Evolutionary conservation across 2,888 invertebrate species (phyloP), one percentile per base, ranked within the genome.

Genomic region (Punctoribates punctum): DNA sequence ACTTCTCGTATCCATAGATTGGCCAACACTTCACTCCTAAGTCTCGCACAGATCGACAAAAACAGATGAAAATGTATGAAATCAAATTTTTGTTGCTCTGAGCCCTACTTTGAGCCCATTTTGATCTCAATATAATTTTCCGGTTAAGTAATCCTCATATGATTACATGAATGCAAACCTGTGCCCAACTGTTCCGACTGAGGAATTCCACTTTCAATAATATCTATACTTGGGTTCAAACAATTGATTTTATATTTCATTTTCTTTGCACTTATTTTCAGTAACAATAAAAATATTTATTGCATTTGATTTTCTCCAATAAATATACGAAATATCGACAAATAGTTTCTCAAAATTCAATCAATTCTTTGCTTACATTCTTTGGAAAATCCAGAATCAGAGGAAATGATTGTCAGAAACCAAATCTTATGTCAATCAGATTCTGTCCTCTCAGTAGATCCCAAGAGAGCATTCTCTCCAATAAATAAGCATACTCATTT

Each of bases 111-210:
- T 34, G 34, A 34, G 34, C 8, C 34, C 4, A 34, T 8, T 34
- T 34, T 8, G 67, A 67, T 67, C n/a, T 4, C 13, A 38, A 67
- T 38, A 67, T 67, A 34, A 38, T 67, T 67, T 67, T 67, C 67
- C 67, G 67, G n/a, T 67, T 67, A 38, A 67, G 34, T 67, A 67
- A 67, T n/a, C 34, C 67, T 67, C 38, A 67, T 38, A 67, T 67
- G 34, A 67, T 67, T 67, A 20, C 38, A 67, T 38, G 38, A 67
- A 67, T 29, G n/a, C 15, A 27, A 34, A 34, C 67, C 9, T 38
- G 15, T 15, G 27, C 23, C 11, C 11, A 13, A 57, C 20, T 57
- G 3, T 23, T 11, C 20, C 62, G 29, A 67, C 67, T 34, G n/a
- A 27, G 13, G n/a, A 11, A 27, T 6, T n/a, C 48, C 15, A 60